Conservation (phyloP, 1,140 invertebrate genomes). For the Pogonomyrmex californicus region DNA sequence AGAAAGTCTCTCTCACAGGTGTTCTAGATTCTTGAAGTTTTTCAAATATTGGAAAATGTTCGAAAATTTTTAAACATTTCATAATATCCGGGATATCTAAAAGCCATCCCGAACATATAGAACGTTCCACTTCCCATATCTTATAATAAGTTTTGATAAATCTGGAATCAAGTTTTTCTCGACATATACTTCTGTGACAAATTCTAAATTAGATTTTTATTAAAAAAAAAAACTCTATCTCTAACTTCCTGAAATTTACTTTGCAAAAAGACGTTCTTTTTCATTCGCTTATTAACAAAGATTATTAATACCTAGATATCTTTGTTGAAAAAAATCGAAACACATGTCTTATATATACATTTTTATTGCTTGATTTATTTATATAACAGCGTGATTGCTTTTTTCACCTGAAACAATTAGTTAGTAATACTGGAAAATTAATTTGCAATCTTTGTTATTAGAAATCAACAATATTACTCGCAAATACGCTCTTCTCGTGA, state of each 20-base stretch:
- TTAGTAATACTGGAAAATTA: not conserved
- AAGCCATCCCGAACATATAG: not conserved
- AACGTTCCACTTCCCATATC: not conserved
- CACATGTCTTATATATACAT: not conserved
- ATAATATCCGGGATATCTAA: not conserved
- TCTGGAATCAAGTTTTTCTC: not conserved
- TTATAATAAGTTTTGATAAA: not conserved
- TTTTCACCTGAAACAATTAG: not conserved
- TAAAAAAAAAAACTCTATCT: conserved; percentile 1
- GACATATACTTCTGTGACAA: not conserved
- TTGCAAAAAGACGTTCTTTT: not conserved
- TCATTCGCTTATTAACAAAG: not conserved
- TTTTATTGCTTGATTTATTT: not conserved
- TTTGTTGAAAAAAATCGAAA: not conserved
- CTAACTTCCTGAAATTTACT: not conserved
- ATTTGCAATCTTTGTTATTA: not conserved
- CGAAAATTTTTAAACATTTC: not conserved
- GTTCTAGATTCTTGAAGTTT: not conserved
- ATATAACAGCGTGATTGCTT: not conserved
- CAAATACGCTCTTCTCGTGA: conserved; percentile 13
- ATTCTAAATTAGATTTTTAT: not conserved
- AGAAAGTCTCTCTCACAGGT: not conserved
- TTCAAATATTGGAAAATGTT: not conserved
- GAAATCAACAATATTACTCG: not conserved
- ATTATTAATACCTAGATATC: not conserved